A percentile compares a stretch with the other conserved stretches of the same genome.
Evolutionary conservation across 2,888 invertebrate species (phyloP).

Genomic region (Amblyteles armatorius): DNA sequence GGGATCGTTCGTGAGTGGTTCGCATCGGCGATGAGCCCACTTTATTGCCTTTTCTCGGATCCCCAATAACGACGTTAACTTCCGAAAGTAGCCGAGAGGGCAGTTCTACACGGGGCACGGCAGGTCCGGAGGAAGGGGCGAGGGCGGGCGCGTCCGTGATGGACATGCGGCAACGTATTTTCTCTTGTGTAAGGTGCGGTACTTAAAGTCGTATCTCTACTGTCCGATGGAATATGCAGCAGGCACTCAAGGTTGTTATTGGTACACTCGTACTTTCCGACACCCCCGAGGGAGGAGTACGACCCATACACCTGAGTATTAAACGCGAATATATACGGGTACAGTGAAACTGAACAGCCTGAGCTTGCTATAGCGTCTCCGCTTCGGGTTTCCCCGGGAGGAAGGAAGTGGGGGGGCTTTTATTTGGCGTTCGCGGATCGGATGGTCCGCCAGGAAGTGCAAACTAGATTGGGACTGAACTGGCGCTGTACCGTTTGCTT

Average conservation of each 20-base stretch:
- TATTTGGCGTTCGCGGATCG: constrained; percentile 2
- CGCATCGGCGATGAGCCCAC: constrained; percentile 66
- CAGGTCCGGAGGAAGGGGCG: background rate
- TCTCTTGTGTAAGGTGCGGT: constrained; percentile 16
- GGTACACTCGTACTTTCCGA: constrained; percentile 32
- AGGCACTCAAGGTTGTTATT: constrained; percentile 53
- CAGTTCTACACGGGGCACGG: background rate
- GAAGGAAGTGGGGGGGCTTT: background rate
- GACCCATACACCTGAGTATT: constrained; percentile 30
- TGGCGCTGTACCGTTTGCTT: background rate
- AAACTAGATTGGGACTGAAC: background rate
- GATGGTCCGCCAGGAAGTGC: background rate
- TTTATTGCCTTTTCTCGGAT: constrained; percentile 66
- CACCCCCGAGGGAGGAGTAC: constrained; percentile 33
- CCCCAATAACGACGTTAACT: constrained; percentile 65
- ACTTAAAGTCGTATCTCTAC: constrained; percentile 12
- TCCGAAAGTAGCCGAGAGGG: constrained; percentile 36
- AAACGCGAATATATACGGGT: constrained; percentile 18
- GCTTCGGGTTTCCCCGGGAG: background rate
- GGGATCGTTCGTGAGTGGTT: constrained; percentile 59
- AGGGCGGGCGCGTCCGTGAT: background rate
- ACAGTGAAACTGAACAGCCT: background rate
- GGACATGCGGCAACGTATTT: constrained; percentile 32
- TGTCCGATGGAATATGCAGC: constrained; percentile 57
- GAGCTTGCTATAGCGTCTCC: background rate